These are phyloP conservation scores for Drosophila percnosoma DNA, from an alignment of 2,888 invertebrate species.

Conservation along the genomic window DNA sequence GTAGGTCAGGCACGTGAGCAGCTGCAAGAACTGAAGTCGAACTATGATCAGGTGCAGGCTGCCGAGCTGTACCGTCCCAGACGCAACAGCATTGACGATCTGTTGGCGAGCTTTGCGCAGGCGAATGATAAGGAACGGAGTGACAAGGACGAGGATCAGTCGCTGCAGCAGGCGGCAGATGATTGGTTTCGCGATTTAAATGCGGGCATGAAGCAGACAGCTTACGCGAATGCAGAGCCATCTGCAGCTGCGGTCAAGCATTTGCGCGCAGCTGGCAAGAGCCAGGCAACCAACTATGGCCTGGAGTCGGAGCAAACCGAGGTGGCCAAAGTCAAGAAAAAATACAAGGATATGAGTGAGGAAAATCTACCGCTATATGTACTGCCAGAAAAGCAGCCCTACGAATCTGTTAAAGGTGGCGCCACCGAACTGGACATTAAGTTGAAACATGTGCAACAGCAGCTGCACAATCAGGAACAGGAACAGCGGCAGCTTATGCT, in stretches of 20 bases:
- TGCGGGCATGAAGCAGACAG: neutral
- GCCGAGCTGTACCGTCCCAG: conserved; percentile 47
- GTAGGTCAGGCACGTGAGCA: conserved; percentile 56
- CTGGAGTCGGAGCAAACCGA: conserved; percentile 53
- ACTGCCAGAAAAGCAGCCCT: neutral
- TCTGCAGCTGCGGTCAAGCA: conserved; percentile 15
- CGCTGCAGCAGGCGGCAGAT: conserved; percentile 46
- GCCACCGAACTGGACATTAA: conserved; percentile 51
- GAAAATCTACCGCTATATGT: neutral
- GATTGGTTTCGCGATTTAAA: conserved; percentile 72
- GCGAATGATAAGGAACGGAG: conserved; percentile 9
- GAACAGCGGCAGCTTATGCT: conserved; percentile 5
- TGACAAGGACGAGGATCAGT: conserved; percentile 38
- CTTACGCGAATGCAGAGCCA: neutral
- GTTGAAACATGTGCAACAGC: conserved; percentile 31
- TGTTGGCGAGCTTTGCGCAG: conserved; percentile 63
- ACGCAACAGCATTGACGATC: conserved; percentile 70
- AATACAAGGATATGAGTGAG: conserved; percentile 40
- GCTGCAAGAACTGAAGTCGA: conserved; percentile 45
- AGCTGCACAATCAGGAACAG: conserved; percentile 27
- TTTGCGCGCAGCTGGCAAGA: neutral
- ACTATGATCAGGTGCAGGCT: conserved; percentile 29
- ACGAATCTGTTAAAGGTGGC: neutral
- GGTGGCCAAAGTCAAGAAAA: conserved; percentile 57
- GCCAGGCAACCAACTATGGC: conserved; percentile 13